phyloP scores from a whole-genome alignment of 2,113 vertebrate genomes.

The Merops nubicus region DNA sequence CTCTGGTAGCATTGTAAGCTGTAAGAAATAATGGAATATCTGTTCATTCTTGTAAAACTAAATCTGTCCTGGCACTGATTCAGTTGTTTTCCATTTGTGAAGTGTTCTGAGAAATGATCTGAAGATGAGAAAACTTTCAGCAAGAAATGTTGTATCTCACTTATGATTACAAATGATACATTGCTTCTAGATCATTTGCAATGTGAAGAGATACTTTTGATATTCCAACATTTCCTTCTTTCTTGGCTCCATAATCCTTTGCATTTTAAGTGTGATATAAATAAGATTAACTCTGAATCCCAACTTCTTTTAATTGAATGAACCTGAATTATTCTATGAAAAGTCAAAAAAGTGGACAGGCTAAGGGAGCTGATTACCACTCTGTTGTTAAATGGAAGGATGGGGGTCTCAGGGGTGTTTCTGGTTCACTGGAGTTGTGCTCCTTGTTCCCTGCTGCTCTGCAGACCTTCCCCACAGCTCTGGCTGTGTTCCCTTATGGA shows the following conservation, averaged over 20 bases:
- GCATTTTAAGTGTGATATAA: background rate
- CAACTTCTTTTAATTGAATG: background rate
- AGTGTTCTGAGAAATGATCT: background rate
- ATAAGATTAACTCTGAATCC: background rate
- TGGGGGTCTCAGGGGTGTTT: background rate
- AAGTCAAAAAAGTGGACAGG: background rate
- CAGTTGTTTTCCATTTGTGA: background rate
- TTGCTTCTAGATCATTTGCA: background rate
- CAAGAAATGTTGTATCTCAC: background rate
- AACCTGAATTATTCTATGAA: background rate
- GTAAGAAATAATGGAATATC: background rate
- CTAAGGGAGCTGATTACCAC: background rate
- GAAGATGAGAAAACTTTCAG: background rate
- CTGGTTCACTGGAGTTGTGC: background rate
- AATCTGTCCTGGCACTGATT: background rate
- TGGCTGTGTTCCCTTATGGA: rapidly evolving
- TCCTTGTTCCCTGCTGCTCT: background rate
- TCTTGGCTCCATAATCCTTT: background rate
- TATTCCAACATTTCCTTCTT: background rate
- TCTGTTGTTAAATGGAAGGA: background rate
- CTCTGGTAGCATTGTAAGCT: background rate
- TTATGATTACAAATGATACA: background rate
- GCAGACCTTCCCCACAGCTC: background rate
- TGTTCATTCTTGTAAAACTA: background rate
- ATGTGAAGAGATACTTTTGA: background rate